Base-by-base conservation (phyloP, 2,888 invertebrate genomes). In the Aquatica leii region DNA sequence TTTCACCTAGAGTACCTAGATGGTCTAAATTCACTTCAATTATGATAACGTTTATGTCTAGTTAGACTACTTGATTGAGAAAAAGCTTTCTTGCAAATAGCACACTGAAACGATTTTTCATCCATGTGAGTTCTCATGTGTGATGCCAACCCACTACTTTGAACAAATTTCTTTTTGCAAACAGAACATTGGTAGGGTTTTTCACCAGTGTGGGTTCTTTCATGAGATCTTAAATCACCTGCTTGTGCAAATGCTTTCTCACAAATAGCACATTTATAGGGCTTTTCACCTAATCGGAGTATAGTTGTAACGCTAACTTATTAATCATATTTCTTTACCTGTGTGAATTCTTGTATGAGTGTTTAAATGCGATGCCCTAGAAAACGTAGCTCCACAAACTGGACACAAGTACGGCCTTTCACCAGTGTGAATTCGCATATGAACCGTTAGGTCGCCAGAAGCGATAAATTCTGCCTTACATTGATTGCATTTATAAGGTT, bases 401-500 rank as follows among this genome's bases (percentile, higher is more conserved):
- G 67, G 46, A 62, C 84, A 84, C 1, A 64, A 67, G 9, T 63
- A 40, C 0, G 71, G 71, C 64, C 24, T 2, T 6, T 71, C 71
- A 34, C 81, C 81, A 0, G 71, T 67, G 65, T 85, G 85, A n/a
- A 82, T 69, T 21, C 77, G 75, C 66, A 77, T 65, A 62, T 85
- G 85, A 0, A 80, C 62, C 0, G 72, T 69, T 11, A 80, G 76
- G 67, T 84, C 83, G 0, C 75, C 72, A 0, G 71, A 62, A 0
- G 70, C 74, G 1, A 71, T 73, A 52, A 76, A 76, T 0, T 62
- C 53, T n/a, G 73, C 69, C 0, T 83, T 82, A 55, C 85, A 85
- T 1, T 74, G 72, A 0, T 68, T 69, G 66, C 85, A 85, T 61
- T 65, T 60, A 17, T 56, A 69, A n/a, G 66, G 64, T 1, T 54